These are phyloP conservation scores for Podarcis siculus DNA, from an alignment of 2,797 vertebrate genomes.

Conservation along the genomic window DNA sequence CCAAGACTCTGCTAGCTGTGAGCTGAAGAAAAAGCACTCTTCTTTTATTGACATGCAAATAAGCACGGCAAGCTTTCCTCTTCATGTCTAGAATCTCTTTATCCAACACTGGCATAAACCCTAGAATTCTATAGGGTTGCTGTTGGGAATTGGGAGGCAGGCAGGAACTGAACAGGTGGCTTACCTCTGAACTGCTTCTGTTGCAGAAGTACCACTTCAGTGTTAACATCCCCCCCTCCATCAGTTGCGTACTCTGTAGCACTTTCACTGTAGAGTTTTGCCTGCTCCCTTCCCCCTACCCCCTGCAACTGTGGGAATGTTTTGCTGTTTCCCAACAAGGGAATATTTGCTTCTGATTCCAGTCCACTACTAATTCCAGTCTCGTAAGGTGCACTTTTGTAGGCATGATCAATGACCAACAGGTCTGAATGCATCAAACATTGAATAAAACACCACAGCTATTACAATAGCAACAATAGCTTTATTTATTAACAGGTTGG, in stretches of 20 bases:
- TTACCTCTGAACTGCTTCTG: background rate
- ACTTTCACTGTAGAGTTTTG: background rate
- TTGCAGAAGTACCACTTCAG: conserved; percentile 6
- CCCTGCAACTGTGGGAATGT: background rate
- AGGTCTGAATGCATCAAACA: background rate
- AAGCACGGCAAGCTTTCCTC: conserved; percentile 26
- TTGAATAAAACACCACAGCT: background rate
- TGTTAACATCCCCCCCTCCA: background rate
- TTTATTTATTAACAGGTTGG: no score
- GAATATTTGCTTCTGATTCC: background rate
- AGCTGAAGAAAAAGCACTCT: conserved; percentile 6
- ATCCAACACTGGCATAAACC: conserved; percentile 6
- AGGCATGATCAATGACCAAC: background rate
- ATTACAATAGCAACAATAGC: background rate
- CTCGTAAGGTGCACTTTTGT: background rate
- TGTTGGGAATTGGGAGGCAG: background rate
- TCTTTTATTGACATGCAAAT: conserved; percentile 13
- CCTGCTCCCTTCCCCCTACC: background rate
- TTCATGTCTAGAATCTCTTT: conserved; percentile 20
- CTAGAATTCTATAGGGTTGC: conserved; percentile 20
- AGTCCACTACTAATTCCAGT: background rate
- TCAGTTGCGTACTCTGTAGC: background rate
- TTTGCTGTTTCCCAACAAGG: background rate
- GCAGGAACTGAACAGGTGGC: conserved; percentile 12
- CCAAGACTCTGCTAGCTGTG: conserved; percentile 21